These are phyloP conservation scores for Temnothorax ravouxi DNA, from an alignment of 2,888 invertebrate species.

Conservation along the genomic window DNA sequence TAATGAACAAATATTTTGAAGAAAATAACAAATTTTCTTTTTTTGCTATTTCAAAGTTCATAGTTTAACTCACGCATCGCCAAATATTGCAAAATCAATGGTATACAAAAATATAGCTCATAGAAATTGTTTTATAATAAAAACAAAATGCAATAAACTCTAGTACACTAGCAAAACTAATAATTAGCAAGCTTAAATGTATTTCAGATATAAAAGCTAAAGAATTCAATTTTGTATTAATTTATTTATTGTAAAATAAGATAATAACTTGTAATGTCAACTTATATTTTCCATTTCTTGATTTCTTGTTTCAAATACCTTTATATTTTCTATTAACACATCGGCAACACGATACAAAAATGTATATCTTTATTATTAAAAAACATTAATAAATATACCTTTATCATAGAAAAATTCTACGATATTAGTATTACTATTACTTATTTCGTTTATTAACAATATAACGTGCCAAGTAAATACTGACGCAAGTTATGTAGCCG, in stretches of 20 bases:
- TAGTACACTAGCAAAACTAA: background rate
- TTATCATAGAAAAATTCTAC: background rate
- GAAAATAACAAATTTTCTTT: background rate
- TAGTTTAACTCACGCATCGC: background rate
- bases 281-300: background rate
- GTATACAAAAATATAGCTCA: background rate
- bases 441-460: background rate
- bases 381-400: background rate
- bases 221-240: background rate
- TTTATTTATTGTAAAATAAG: background rate
- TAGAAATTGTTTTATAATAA: background rate
- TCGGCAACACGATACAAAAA: background rate
- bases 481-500: conserved; percentile 9
- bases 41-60: background rate
- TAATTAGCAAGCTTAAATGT: background rate
- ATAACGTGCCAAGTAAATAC: background rate
- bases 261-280: conserved; percentile 3
- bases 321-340: background rate
- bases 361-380: background rate
- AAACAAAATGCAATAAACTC: conserved; percentile 14
- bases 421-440: background rate
- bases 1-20: background rate
- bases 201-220: background rate
- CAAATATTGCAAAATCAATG: background rate
- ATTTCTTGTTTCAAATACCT: background rate